Base-by-base conservation (phyloP, 2,888 invertebrate species). In the Micoletzkya japonica region DNA sequence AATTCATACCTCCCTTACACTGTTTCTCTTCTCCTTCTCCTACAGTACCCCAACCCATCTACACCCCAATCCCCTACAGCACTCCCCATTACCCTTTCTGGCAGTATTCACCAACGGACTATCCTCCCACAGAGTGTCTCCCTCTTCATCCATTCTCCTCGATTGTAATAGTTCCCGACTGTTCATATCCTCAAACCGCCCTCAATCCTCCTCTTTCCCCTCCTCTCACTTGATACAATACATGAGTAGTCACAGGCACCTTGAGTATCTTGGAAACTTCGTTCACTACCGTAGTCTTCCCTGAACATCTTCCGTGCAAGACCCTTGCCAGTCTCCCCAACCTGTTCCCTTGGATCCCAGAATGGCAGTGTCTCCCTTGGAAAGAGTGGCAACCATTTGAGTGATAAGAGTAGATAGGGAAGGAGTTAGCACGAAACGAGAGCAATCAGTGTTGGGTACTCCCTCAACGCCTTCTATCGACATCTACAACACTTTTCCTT, bases 121-220 rank as follows among this genome's bases (percentile, higher is more conserved):
- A 84, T 93, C 91, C 82, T 91, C 90, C 97, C 96, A 97, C n/a
- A 93, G 89, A 0, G 96, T 97, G 86, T 96, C 95, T 0, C 96
- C 96, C 75, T 90, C 91, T 26, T 90, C 89, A 64, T 92, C 87
- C 0, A 95, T 97, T 1, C 92, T 91, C 72, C 97, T 89, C 86
- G 95, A 94, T 86, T 97, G 96, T 24, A 96, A 89, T 72, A 97
- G 88, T 86, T 97, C 96, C 69, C 96, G 89, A 0, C 94, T 92
- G 0, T 95, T 95, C 94, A 97, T 95, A 85, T 97, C 97, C 90
- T 95, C 80, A 20, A 2, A 36, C 50, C 54, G 1, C 4, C 2
- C 6, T 4, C 37, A 36, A 28, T 67, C n/a, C 39, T 67, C 30
- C 32, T 52, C 36, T 20, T 20, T 28, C 26, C 67, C 20, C 68